Evolutionary conservation across 2,113 vertebrate genomes (phyloP).

Genomic region (Turdus rufiventris): DNA sequence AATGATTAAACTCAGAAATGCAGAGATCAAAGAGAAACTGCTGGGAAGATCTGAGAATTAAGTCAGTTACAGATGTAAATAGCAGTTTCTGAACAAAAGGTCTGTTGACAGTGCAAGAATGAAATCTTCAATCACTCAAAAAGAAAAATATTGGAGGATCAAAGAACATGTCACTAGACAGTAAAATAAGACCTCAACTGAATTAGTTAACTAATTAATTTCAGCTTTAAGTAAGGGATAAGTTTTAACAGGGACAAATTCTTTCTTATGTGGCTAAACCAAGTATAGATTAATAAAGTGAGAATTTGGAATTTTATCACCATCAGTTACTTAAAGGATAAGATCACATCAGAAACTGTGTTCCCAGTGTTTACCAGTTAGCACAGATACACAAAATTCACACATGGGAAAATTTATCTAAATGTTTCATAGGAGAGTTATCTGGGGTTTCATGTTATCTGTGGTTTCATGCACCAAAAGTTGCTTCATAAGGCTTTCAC

Average conservation of each 20-base stretch:
- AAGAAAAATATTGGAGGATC: neutral
- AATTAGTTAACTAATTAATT: neutral
- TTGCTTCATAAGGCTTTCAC: neutral
- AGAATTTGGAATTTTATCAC: neutral
- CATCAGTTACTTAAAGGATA: neutral
- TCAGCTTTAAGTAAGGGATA: neutral
- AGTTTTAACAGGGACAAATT: neutral
- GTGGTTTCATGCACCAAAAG: neutral
- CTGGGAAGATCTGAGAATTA: conserved; percentile 10
- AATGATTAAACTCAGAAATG: conserved; percentile 30
- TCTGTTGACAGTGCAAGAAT: conserved; percentile 11
- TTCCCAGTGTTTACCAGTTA: neutral
- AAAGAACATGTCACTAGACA: neutral
- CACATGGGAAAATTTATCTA: neutral
- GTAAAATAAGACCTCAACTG: neutral
- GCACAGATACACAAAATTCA: neutral
- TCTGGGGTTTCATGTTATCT: neutral
- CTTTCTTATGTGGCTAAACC: neutral
- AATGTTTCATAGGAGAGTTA: neutral
- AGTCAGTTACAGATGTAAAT: conserved; percentile 18
- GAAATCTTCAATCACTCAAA: neutral
- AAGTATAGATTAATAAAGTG: neutral
- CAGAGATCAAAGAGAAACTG: conserved; percentile 28
- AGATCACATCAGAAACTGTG: neutral
- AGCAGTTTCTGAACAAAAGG: neutral